Percentiles rank a stretch among this genome's conserved stretches.
These are phyloP conservation scores for Polypedilum vanderplanki DNA, from an alignment of 1,140 invertebrate species.

Conservation along the genomic window DNA sequence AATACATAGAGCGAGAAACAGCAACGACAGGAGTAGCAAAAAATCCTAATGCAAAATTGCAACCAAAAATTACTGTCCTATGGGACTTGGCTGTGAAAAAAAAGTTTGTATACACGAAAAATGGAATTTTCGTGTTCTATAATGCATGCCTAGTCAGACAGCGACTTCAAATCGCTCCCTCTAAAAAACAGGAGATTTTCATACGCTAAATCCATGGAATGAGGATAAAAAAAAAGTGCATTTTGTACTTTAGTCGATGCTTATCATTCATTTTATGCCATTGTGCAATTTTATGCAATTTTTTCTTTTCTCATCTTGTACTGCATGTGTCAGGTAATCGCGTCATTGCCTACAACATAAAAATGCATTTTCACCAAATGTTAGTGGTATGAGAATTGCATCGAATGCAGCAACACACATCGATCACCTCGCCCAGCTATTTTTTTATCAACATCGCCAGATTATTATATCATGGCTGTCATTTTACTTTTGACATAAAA, in stretches of 20 bases:
- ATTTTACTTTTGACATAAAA: constrained; percentile 6
- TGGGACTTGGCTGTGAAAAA: background rate
- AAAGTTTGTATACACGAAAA: background rate
- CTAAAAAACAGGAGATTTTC: background rate
- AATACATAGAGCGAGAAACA: background rate
- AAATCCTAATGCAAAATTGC: constrained; percentile 12
- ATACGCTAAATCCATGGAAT: background rate
- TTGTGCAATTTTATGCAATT: background rate
- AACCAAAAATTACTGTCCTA: background rate
- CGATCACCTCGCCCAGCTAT: background rate
- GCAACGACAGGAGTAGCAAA: background rate
- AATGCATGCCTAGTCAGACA: background rate
- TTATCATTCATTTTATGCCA: background rate
- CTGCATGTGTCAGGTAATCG: constrained; percentile 16
- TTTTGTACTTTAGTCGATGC: background rate
- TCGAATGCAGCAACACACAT: background rate
- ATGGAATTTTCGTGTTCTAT: constrained; percentile 3
- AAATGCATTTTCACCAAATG: background rate
- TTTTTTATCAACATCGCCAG: constrained; percentile 15
- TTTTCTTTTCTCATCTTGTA: background rate
- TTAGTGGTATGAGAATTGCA: no score
- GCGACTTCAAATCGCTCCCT: background rate
- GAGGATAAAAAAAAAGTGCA: constrained; percentile 1
- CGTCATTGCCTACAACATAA: background rate
- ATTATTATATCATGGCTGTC: background rate